Conservation (phyloP, 2,888 invertebrate species). For the Brachyptera putata region DNA sequence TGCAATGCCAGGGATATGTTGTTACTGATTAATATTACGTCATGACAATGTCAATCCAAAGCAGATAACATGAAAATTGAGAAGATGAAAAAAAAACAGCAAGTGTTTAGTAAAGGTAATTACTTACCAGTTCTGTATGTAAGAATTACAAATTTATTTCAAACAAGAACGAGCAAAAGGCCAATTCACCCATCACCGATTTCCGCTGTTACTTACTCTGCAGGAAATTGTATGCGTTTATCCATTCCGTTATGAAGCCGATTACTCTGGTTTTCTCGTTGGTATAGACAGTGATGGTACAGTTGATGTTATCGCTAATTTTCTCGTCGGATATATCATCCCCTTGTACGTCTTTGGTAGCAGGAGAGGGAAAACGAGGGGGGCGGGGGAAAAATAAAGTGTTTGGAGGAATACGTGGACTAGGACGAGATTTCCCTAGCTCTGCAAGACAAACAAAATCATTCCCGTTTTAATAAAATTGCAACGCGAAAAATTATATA, state of each 20-base stretch:
- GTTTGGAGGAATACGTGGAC: conserved; percentile 21
- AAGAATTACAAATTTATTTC: no score
- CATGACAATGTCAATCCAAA: no score
- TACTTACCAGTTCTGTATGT: no score
- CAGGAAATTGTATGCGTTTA: conserved; percentile 62
- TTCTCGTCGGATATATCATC: conserved; percentile 40
- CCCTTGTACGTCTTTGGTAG: conserved; percentile 44
- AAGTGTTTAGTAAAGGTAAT: no score
- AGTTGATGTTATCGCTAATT: conserved; percentile 44
- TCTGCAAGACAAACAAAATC: conserved; percentile 32
- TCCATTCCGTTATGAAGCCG: conserved; percentile 67
- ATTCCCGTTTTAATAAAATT: conserved; percentile 20
- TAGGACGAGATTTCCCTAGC: conserved; percentile 28
- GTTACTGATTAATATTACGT: no score
- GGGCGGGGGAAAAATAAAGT: conserved; percentile 38
- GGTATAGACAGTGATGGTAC: conserved; percentile 49
- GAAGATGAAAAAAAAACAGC: no score
- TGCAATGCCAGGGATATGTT: no score
- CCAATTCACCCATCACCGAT: conserved; percentile 2
- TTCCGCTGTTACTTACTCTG: conserved; percentile 56
- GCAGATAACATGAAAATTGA: no score
- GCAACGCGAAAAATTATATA: not conserved
- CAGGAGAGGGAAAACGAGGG: conserved; percentile 37
- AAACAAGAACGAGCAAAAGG: no score
- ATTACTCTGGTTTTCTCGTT: conserved; percentile 50